Conservation (phyloP, 1,140 invertebrate species). For the Bombus confusus region DNA sequence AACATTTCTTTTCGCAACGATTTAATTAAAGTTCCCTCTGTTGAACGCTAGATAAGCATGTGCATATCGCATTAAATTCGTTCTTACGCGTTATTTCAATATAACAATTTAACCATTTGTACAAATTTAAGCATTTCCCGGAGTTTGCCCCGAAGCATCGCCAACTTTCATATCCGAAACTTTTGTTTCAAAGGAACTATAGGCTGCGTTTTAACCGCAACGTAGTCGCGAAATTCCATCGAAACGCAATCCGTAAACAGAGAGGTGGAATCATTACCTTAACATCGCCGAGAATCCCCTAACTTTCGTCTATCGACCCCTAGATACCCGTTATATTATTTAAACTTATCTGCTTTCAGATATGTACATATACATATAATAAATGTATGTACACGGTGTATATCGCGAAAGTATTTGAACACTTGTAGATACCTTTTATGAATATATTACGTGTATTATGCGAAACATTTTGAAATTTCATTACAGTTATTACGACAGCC, state of each 20-base stretch:
- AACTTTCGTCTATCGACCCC: constrained; percentile 41
- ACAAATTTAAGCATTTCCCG: not conserved
- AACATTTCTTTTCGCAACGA: not conserved
- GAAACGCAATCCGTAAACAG: constrained; percentile 43
- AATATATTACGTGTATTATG: not conserved
- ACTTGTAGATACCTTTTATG: not conserved
- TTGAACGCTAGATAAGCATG: not conserved
- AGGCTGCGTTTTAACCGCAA: not conserved
- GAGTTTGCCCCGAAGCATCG: not conserved
- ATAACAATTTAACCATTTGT: not conserved
- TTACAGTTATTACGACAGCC: not conserved
- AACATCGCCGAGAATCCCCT: constrained; percentile 43
- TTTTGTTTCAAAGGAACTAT: not conserved
- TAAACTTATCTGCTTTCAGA: constrained; percentile 24
- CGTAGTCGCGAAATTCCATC: constrained; percentile 5
- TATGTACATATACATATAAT: too few species aligned
- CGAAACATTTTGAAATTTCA: not conserved
- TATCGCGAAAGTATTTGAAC: too few species aligned
- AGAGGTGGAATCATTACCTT: constrained; percentile 55
- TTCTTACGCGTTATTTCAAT: not conserved
- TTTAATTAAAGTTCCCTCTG: constrained; percentile 1
- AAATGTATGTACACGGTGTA: too few species aligned
- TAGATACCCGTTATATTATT: constrained; percentile 41
- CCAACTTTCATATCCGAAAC: not conserved
- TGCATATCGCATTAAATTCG: not conserved